Conservation (phyloP, 2,888 invertebrate species). For the Scelioninae gen. 2 region DNA sequence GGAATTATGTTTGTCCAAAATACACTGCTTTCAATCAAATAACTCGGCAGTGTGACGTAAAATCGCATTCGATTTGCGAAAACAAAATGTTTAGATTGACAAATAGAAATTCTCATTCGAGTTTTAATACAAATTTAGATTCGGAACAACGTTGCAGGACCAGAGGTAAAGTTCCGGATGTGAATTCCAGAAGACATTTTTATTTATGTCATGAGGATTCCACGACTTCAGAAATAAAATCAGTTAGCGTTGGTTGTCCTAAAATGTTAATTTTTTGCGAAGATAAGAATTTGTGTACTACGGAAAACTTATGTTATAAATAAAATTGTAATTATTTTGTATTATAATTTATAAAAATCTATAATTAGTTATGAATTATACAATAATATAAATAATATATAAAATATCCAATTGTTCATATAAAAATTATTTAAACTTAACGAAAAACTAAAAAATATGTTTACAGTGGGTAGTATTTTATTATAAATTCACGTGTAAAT, state of each 20-base stretch:
- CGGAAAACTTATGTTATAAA: constrained; percentile 68
- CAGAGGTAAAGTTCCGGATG: constrained; percentile 75
- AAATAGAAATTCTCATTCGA: constrained; percentile 13
- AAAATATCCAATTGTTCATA: too few relatives aligned
- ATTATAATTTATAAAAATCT: too few relatives aligned
- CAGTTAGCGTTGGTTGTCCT: constrained; percentile 76
- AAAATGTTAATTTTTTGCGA: constrained; percentile 76
- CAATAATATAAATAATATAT: too few relatives aligned
- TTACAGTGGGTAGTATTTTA: too few relatives aligned
- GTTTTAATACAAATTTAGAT: constrained; percentile 4
- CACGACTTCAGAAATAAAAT: constrained; percentile 71
- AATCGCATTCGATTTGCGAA: constrained; percentile 68
- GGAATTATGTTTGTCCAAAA: constrained; percentile 76
- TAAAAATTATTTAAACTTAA: too few relatives aligned
- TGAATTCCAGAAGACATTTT: constrained; percentile 75
- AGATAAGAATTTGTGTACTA: constrained; percentile 75
- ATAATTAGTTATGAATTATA: too few relatives aligned
- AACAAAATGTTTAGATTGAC: constrained; percentile 10
- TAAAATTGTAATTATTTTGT: too few relatives aligned
- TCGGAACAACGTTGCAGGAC: constrained; percentile 23
- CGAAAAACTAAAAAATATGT: too few relatives aligned
- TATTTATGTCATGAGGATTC: constrained; percentile 75
- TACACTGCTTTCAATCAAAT: constrained; percentile 76
- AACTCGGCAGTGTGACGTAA: constrained; percentile 75
- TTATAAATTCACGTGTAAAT: too few relatives aligned